A percentile compares a stretch with the other conserved stretches of the same genome.
phyloP scores from a whole-genome alignment of 2,797 vertebrate genomes.

The Sebastes kiyomatsui region DNA sequence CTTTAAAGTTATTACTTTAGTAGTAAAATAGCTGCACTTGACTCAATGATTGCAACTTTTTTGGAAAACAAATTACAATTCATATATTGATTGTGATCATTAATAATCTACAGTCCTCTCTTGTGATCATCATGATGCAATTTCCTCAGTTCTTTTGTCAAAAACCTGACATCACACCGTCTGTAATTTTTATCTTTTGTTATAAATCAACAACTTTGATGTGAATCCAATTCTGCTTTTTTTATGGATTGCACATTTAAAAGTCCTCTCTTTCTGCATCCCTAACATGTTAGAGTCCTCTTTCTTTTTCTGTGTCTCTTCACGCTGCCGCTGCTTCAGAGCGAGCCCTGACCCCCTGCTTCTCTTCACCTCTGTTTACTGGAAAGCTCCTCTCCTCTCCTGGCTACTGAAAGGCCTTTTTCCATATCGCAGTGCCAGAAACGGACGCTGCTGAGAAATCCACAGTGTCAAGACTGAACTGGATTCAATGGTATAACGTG shows the following conservation, averaged over 20 bases:
- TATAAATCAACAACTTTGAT: not conserved
- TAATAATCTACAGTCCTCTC: not conserved
- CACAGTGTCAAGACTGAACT: conserved; percentile 74
- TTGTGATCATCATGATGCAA: not conserved
- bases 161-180: not conserved
- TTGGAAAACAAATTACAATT: not conserved
- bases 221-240: not conserved
- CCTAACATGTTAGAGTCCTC: conserved; percentile 36
- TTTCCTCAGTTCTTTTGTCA: not conserved
- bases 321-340: conserved; percentile 56
- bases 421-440: conserved; percentile 72
- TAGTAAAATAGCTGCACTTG: not conserved
- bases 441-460: conserved; percentile 76
- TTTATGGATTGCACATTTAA: conserved; percentile 6
- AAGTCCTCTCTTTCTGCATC: not conserved
- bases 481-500: conserved; percentile 84
- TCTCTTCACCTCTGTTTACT: conserved; percentile 69
- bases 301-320: conserved; percentile 51
- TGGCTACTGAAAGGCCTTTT: conserved; percentile 72
- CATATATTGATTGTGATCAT: not conserved
- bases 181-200: not conserved
- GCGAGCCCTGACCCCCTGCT: conserved; percentile 55
- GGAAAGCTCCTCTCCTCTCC: conserved; percentile 70
- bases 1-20: not conserved
- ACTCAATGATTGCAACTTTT: not conserved